A percentile compares a stretch with the other conserved stretches of the same genome.
phyloP scores from a whole-genome alignment of 2,113 vertebrate genomes.

The Buteo buteo region DNA sequence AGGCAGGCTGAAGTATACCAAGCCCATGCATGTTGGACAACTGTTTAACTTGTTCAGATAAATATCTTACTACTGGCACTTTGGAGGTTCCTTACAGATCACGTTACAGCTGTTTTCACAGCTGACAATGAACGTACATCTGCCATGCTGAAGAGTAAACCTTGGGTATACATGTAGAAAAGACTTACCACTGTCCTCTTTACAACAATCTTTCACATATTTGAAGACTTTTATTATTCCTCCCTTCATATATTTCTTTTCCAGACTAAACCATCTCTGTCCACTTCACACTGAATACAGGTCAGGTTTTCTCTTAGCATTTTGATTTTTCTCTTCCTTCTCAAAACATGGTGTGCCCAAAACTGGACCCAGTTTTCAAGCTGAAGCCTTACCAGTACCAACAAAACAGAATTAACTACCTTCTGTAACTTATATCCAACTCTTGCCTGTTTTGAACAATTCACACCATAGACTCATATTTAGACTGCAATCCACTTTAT shows the following conservation, averaged over 20 bases:
- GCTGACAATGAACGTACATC: background rate
- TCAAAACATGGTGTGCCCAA: background rate
- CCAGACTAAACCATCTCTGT: background rate
- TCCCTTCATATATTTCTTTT: background rate
- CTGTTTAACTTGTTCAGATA: background rate
- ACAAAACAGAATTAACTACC: background rate
- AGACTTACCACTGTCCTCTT: background rate
- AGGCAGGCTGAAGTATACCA: background rate
- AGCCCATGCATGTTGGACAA: background rate
- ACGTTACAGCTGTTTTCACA: background rate
- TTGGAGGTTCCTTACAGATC: background rate
- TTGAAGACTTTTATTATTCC: background rate
- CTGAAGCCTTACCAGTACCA: background rate
- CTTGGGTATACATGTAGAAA: background rate
- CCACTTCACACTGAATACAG: background rate
- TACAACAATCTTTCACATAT: background rate
- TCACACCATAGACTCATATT: background rate
- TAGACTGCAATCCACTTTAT: background rate
- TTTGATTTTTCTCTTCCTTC: background rate
- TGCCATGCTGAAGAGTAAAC: background rate
- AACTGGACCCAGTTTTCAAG: background rate
- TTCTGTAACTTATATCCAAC: background rate
- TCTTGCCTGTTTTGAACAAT: background rate
- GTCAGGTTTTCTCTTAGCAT: background rate
- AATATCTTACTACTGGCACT: background rate